phyloP scores from a whole-genome alignment of 2,888 invertebrate species.

The Ecliptopera silaceata region DNA sequence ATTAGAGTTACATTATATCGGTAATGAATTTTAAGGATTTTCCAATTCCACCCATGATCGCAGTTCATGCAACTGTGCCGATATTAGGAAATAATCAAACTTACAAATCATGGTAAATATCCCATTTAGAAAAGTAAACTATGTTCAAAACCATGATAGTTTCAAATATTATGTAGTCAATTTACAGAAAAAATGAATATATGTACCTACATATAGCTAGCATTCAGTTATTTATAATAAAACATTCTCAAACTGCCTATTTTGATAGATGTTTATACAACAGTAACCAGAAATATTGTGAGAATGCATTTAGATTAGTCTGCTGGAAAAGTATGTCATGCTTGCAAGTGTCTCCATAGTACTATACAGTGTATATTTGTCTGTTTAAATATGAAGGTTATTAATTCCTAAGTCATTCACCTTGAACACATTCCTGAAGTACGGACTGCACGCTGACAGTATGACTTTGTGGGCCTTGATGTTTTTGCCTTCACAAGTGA shows the following conservation, averaged over 20 bases:
- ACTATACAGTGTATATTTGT: constrained; percentile 42
- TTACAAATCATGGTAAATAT: too few species aligned
- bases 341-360: constrained; percentile 31
- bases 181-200: neutral
- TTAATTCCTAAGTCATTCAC: constrained; percentile 82
- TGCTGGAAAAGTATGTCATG: constrained; percentile 33
- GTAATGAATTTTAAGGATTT: too few species aligned
- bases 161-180: too few species aligned
- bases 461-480: constrained; percentile 90
- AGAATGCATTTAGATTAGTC: constrained; percentile 7
- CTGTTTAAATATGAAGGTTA: constrained; percentile 72
- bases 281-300: neutral
- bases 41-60: too few species aligned
- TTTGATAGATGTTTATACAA: too few species aligned
- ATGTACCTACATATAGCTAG: neutral
- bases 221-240: too few species aligned
- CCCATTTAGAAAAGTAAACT: too few species aligned
- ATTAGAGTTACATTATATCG: too few species aligned
- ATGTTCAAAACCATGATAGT: too few species aligned
- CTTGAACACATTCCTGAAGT: constrained; percentile 89
- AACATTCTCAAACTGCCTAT: too few species aligned
- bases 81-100: too few species aligned
- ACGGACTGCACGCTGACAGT: constrained; percentile 89
- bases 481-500: constrained; percentile 88
- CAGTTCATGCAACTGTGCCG: too few species aligned